A percentile compares a stretch with the other conserved stretches of the same genome.
phyloP scores from a whole-genome alignment of 2,888 invertebrate species.

The Odiellus spinosus region DNA sequence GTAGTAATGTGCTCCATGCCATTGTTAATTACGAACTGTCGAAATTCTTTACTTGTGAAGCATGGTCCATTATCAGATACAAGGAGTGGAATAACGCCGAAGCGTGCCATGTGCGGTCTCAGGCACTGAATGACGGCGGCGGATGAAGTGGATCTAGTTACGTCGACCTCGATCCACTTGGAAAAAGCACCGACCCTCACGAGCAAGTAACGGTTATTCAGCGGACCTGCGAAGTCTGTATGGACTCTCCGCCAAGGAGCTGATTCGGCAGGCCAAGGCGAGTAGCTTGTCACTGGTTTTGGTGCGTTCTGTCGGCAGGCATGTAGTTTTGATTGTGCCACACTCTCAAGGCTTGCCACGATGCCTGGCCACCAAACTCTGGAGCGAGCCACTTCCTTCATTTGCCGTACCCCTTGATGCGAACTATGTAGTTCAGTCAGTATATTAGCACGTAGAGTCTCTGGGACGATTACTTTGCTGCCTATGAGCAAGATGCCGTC shows the following conservation, averaged over 20 bases:
- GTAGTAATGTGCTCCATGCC: not conserved
- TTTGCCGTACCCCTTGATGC: conserved; percentile 22
- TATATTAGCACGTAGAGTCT: conserved; percentile 14
- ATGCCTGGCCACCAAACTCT: not conserved
- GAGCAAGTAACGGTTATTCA: too few species aligned
- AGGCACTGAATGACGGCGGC: too few species aligned
- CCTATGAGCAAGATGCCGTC: conserved; percentile 21
- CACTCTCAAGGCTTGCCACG: not conserved
- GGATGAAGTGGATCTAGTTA: too few species aligned
- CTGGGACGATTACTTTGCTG: conserved; percentile 21
- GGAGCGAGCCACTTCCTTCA: not conserved
- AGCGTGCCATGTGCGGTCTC: too few species aligned
- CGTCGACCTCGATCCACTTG: too few species aligned
- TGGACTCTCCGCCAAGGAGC: not conserved
- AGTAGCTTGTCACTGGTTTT: not conserved
- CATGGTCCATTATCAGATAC: too few species aligned
- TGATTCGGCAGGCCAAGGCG: not conserved
- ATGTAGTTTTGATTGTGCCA: not conserved
- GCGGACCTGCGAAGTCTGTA: not conserved
- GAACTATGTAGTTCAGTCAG: conserved; percentile 21
- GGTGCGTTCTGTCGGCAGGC: not conserved
- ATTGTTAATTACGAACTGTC: not conserved
- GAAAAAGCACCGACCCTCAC: too few species aligned
- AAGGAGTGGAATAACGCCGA: too few species aligned
- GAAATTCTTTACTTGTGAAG: not conserved